phyloP scores from a whole-genome alignment of 2,888 invertebrate species.

The Linnaemya tessellans region DNA sequence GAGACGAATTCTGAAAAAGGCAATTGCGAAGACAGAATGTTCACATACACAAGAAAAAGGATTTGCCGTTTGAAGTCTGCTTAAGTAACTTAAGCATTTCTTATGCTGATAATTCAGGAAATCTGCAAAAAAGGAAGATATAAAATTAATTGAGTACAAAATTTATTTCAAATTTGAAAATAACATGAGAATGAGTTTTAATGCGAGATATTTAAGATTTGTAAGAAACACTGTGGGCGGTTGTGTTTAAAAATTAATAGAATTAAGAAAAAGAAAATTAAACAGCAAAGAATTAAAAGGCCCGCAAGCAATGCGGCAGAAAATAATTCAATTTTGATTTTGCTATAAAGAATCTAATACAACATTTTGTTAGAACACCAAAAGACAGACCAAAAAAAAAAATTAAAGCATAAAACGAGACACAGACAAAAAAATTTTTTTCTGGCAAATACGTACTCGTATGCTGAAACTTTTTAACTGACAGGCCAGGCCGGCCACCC shows the following conservation, averaged over 20 bases:
- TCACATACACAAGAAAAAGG: not conserved
- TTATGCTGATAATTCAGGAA: slow-evolving; percentile 14
- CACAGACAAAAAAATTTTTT: not conserved
- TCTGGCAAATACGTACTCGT: slow-evolving; percentile 20
- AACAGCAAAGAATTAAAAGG: slow-evolving; percentile 45
- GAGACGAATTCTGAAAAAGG: not conserved
- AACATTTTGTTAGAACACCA: not conserved
- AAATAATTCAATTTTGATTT: slow-evolving; percentile 51
- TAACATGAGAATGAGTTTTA: slow-evolving; percentile 2
- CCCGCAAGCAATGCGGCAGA: slow-evolving; percentile 66
- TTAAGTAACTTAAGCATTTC: slow-evolving; percentile 40
- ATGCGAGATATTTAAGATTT: not conserved
- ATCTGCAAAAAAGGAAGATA: slow-evolving; percentile 34
- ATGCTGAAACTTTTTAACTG: not conserved
- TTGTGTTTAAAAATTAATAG: slow-evolving; percentile 24
- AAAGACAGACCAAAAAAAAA: not conserved
- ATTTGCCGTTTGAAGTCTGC: not conserved
- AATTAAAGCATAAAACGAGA: not conserved
- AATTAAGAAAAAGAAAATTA: not conserved
- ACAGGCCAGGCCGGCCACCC: not conserved
- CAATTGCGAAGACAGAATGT: not conserved
- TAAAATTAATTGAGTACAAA: slow-evolving; percentile 4
- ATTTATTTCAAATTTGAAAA: slow-evolving; percentile 19
- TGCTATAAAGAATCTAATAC: slow-evolving; percentile 15
- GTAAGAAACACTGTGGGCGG: not conserved